Percentiles rank a stretch among this genome's conserved stretches.
phyloP scores from a whole-genome alignment of 2,797 vertebrate genomes.

The Steatocranus sp. region DNA sequence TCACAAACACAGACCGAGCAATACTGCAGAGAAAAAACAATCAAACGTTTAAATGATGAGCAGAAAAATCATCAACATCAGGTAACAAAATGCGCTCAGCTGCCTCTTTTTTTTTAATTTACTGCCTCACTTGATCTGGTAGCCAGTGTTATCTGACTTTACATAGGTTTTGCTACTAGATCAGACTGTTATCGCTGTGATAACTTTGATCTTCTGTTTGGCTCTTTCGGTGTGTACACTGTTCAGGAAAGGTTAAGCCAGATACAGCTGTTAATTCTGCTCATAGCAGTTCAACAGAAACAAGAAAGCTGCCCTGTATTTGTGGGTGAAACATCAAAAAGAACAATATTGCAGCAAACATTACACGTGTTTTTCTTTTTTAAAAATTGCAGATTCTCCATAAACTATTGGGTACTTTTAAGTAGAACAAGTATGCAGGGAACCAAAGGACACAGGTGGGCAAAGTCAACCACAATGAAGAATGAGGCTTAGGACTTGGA shows the following conservation, averaged over 20 bases:
- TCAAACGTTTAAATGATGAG: fast-evolving
- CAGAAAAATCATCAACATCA: not conserved
- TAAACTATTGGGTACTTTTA: fast-evolving
- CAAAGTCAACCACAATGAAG: not conserved
- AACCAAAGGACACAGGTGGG: not conserved
- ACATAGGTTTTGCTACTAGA: not conserved
- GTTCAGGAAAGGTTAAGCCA: not conserved
- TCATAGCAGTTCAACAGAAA: not conserved
- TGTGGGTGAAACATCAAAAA: not conserved
- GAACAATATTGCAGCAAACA: not conserved
- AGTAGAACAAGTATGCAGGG: not conserved
- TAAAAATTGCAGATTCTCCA: not conserved
- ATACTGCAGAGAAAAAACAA: fast-evolving
- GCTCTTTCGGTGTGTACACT: not conserved
- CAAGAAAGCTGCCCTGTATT: fast-evolving
- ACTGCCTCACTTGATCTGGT: not conserved
- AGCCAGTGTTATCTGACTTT: not conserved
- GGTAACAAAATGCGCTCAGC: not conserved
- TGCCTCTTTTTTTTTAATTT: not conserved
- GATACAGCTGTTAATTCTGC: not conserved
- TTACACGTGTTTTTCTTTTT: not conserved
- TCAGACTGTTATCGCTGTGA: not conserved
- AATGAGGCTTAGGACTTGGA: not conserved
- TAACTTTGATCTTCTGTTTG: not conserved
- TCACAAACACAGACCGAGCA: not conserved